Conservation (phyloP, 2,797 vertebrate genomes). For the Botia almorhae region DNA sequence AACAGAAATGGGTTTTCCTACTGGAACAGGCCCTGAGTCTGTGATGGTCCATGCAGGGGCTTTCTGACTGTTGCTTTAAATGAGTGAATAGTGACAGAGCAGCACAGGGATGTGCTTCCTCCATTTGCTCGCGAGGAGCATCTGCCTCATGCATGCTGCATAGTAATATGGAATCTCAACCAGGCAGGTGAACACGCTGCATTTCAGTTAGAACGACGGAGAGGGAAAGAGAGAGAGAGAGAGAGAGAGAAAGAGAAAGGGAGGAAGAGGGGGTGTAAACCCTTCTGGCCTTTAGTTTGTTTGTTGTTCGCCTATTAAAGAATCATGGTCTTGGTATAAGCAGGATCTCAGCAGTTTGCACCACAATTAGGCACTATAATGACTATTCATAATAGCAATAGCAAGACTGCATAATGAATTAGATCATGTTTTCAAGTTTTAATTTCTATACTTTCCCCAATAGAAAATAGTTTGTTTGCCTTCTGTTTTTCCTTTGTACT, state of each 20-base stretch:
- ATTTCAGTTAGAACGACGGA: slow-evolving; percentile 13
- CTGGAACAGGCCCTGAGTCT: not conserved
- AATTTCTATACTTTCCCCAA: not conserved
- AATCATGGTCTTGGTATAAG: not conserved
- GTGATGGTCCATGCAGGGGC: not conserved
- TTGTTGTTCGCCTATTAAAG: not conserved
- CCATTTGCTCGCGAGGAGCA: slow-evolving; percentile 15
- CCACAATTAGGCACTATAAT: too few relatives aligned
- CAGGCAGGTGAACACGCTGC: slow-evolving; percentile 20
- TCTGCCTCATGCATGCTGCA: slow-evolving; percentile 20
- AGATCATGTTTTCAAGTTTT: not conserved
- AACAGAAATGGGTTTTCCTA: not conserved
- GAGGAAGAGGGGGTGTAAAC: not conserved
- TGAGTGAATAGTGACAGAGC: slow-evolving; percentile 22
- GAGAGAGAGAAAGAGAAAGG: not conserved
- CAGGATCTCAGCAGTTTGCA: too few relatives aligned
- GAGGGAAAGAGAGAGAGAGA: slow-evolving; percentile 1
- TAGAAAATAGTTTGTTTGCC: not conserved
- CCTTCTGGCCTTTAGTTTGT: not conserved
- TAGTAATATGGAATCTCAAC: slow-evolving; percentile 9
- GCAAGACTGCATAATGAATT: not conserved
- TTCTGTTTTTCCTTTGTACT: not conserved
- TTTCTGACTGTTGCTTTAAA: slow-evolving; percentile 15
- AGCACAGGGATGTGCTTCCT: slow-evolving; percentile 16
- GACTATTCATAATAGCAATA: too few relatives aligned